These are phyloP conservation scores for Pseudanteris insignis DNA, from an alignment of 2,888 invertebrate genomes.

Conservation along the genomic window DNA sequence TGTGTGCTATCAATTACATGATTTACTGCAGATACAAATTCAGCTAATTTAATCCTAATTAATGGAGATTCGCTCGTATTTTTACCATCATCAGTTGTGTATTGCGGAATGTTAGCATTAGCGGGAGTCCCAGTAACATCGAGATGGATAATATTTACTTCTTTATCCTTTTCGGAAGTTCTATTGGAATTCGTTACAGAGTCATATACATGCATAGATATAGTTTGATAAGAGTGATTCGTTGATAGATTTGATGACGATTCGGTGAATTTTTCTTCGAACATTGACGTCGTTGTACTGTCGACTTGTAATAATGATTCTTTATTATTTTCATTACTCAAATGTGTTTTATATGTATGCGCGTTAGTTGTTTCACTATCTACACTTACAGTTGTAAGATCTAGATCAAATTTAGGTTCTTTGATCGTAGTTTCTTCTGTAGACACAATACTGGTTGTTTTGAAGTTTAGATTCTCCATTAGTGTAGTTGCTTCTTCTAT, in stretches of 20 bases:
- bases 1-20: constrained; percentile 51
- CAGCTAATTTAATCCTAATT: constrained; percentile 52
- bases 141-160: constrained; percentile 50
- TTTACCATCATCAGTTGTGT: constrained; percentile 18
- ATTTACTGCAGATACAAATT: constrained; percentile 51
- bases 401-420: constrained; percentile 1
- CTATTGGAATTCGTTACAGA: background rate
- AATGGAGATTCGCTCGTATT: constrained; percentile 49
- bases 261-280: no score
- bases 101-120: constrained; percentile 29
- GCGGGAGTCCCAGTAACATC: constrained; percentile 46
- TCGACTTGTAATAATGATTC: no score
- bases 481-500: constrained; percentile 21
- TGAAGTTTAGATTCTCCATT: constrained; percentile 1
- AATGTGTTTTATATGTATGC: no score
- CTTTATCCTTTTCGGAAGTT: constrained; percentile 34
- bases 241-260: no score
- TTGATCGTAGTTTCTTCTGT: background rate
- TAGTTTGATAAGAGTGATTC: no score
- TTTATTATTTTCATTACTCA: no score
- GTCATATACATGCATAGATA: no score
- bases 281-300: no score
- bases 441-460: background rate
- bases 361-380: no score
- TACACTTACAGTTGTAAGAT: constrained; percentile 2